A percentile compares a stretch with the other conserved stretches of the same genome.
Conservation (phyloP, 2,888 invertebrate genomes). For the Cosmorhoe ocellata region DNA sequence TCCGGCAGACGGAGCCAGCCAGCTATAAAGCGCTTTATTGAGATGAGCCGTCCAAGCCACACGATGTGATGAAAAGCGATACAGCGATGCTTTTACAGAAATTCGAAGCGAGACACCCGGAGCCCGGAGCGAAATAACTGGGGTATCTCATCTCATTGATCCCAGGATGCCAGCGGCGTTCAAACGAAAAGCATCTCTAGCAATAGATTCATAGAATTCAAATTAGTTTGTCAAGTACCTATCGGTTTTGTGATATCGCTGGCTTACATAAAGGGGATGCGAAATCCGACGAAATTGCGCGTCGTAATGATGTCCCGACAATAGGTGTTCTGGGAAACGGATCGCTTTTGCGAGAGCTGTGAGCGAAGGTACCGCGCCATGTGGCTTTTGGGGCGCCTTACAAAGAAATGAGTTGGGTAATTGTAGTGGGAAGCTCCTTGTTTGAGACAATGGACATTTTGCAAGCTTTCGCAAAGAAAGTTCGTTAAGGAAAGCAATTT, state of each 20-base stretch:
- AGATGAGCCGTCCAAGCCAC: conserved; percentile 16
- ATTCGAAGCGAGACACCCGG: conserved; percentile 58
- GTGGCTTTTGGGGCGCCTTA: conserved; percentile 49
- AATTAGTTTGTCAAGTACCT: conserved; percentile 27
- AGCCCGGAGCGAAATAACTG: conserved; percentile 69
- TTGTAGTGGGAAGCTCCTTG: conserved; percentile 14
- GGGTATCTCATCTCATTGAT: conserved; percentile 70
- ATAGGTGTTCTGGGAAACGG: conserved; percentile 74
- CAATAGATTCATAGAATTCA: background rate
- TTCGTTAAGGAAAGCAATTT: no score
- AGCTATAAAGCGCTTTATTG: conserved; percentile 53
- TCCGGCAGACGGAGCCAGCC: conserved; percentile 34
- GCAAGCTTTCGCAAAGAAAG: conserved; percentile 6
- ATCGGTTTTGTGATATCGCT: conserved; percentile 59
- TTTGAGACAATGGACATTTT: conserved; percentile 22
- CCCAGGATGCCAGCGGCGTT: conserved; percentile 38
- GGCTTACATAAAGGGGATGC: conserved; percentile 78
- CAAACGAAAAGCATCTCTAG: conserved; percentile 37
- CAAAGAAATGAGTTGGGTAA: conserved; percentile 42
- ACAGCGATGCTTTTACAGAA: conserved; percentile 52
- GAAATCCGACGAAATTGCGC: conserved; percentile 74
- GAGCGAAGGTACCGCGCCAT: conserved; percentile 55
- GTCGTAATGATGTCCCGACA: conserved; percentile 69
- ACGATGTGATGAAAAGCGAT: conserved; percentile 40
- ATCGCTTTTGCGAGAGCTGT: conserved; percentile 67